A percentile compares a stretch with the other conserved stretches of the same genome.
Evolutionary conservation across 2,797 vertebrate genomes (phyloP).

Genomic region (Hoplostethus atlanticus): DNA sequence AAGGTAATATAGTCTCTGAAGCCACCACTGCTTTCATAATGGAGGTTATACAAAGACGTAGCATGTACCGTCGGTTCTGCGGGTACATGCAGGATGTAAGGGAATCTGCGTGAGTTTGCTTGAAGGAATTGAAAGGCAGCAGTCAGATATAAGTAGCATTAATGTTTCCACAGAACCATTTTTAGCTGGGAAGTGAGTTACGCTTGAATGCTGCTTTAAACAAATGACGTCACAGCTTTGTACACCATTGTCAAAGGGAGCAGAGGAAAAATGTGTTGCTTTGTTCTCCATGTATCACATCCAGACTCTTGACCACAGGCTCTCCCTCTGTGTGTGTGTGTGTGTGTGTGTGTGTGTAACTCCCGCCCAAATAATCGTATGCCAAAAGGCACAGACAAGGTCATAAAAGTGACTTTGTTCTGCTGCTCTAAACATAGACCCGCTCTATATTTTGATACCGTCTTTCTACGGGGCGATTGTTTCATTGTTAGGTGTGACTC

Average conservation of each 20-base stretch:
- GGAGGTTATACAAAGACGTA: not conserved
- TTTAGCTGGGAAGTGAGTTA: conserved; percentile 25
- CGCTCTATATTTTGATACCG: conserved; percentile 51
- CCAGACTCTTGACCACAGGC: conserved; percentile 60
- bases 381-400: conserved; percentile 74
- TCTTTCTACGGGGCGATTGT: conserved; percentile 56
- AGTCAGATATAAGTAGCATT: conserved; percentile 26
- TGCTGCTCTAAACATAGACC: conserved; percentile 65
- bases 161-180: conserved; percentile 56
- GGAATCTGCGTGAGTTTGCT: conserved; percentile 1
- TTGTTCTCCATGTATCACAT: conserved; percentile 58
- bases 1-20: conserved; percentile 6
- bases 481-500: conserved; percentile 57
- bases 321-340: not conserved
- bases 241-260: conserved; percentile 56
- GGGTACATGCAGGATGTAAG: not conserved
- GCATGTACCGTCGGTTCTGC: not conserved
- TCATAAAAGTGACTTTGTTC: conserved; percentile 72
- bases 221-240: conserved; percentile 66
- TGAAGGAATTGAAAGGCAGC: conserved; percentile 19
- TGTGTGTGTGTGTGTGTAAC: conserved; percentile 36
- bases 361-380: conserved; percentile 60
- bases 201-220: conserved; percentile 60
- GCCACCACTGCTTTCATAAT: not conserved
- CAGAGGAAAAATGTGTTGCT: conserved; percentile 63